Evolutionary conservation across 2,888 invertebrate species (phyloP).

Genomic region (Minunthozetes semirufus): DNA sequence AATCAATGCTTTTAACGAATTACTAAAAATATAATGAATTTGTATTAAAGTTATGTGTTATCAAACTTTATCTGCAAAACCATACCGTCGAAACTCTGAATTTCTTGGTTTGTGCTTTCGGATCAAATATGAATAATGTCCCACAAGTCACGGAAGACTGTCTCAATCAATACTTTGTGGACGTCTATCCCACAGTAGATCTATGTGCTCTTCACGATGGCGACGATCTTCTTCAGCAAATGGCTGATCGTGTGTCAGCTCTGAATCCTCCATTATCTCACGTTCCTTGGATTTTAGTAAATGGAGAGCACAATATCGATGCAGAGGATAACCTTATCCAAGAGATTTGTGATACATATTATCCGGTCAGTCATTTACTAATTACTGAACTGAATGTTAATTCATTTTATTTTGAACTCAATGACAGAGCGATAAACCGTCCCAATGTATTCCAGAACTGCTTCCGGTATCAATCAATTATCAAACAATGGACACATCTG

Average conservation of each 20-base stretch:
- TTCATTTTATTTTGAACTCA: too few species aligned
- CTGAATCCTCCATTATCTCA: constrained; percentile 1
- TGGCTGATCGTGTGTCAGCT: background rate
- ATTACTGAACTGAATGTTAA: background rate
- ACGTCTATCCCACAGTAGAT: background rate
- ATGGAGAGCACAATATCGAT: constrained; percentile 20
- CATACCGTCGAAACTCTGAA: background rate
- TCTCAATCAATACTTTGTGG: constrained; percentile 26
- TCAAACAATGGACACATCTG: constrained; percentile 10
- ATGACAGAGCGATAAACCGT: constrained; percentile 28
- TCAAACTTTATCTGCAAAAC: background rate
- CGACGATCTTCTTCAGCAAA: background rate
- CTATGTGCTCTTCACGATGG: background rate
- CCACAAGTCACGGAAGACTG: constrained; percentile 19
- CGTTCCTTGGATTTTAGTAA: constrained; percentile 30
- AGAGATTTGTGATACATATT: constrained; percentile 31
- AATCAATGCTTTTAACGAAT: background rate
- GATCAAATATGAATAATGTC: background rate
- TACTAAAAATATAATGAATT: background rate
- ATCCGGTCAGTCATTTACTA: background rate
- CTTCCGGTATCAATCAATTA: constrained; percentile 28
- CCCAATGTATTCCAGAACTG: constrained; percentile 14
- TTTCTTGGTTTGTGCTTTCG: constrained; percentile 17
- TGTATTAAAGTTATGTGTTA: constrained; percentile 1
- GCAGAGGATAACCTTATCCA: constrained; percentile 23